A percentile compares a stretch with the other conserved stretches of the same genome.
Evolutionary conservation across 1,140 invertebrate species (phyloP).

Genomic region (Calliphora vicina): DNA sequence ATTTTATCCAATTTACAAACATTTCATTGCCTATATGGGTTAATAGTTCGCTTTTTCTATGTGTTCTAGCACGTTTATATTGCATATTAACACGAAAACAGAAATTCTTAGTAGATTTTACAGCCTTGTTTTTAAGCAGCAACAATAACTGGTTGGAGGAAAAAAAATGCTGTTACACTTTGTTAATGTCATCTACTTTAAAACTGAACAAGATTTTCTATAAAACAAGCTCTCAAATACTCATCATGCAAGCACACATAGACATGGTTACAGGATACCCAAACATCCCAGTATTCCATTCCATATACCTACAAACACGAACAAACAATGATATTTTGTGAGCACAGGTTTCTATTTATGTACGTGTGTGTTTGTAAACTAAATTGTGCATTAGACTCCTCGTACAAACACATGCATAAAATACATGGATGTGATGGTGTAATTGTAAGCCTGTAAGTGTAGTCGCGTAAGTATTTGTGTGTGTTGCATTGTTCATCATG

Average conservation of each 20-base stretch:
- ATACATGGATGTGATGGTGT: not conserved
- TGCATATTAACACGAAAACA: not conserved
- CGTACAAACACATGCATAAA: not conserved
- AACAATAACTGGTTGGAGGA: not conserved
- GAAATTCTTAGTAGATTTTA: not conserved
- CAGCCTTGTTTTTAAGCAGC: not conserved
- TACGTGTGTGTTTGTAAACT: not conserved
- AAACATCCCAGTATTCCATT: too few relatives aligned
- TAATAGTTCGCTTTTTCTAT: too few relatives aligned
- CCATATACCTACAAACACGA: too few relatives aligned
- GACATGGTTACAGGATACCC: too few relatives aligned
- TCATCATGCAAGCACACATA: not conserved
- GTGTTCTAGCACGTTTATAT: not conserved
- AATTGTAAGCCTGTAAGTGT: not conserved
- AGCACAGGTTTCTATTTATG: not conserved
- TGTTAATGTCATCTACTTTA: slow-evolving; percentile 3
- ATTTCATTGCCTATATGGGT: too few relatives aligned
- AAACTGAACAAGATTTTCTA: slow-evolving; percentile 4
- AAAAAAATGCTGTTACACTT: not conserved
- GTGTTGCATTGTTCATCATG: not conserved
- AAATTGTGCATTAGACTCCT: not conserved
- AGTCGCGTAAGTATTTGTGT: not conserved
- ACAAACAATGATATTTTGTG: too few relatives aligned
- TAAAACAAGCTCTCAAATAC: not conserved
- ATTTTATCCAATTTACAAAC: too few relatives aligned